A percentile compares a stretch with the other conserved stretches of the same genome.
Evolutionary conservation across 2,113 vertebrate genomes (phyloP).

Genomic region (Mohoua ochrocephala): DNA sequence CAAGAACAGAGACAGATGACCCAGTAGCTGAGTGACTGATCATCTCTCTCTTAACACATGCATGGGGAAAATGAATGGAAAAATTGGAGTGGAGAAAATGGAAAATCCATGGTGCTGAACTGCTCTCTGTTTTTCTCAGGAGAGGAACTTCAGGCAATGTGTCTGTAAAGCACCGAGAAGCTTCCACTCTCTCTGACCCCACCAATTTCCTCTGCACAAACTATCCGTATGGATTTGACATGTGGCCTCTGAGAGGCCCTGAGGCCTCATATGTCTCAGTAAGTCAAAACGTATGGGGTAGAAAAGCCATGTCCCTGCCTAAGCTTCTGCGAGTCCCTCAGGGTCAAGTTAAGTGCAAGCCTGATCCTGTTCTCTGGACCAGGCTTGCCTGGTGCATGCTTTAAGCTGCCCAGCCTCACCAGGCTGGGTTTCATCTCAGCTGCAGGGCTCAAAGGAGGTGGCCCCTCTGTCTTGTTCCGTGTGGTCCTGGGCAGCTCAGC

Average conservation of each 20-base stretch:
- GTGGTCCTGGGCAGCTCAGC: not conserved
- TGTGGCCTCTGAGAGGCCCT: not conserved
- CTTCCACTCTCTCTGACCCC: not conserved
- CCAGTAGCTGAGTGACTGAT: not conserved
- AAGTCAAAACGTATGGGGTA: not conserved
- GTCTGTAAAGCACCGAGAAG: not conserved
- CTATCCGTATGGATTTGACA: not conserved
- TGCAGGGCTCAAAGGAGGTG: not conserved
- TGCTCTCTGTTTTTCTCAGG: not conserved
- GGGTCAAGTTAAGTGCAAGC: conserved; percentile 5
- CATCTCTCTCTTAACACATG: not conserved
- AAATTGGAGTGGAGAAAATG: not conserved
- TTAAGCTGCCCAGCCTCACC: not conserved
- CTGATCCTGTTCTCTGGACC: not conserved
- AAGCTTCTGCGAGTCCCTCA: not conserved
- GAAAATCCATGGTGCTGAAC: not conserved
- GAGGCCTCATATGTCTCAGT: not conserved
- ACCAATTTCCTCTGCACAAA: not conserved
- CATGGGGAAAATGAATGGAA: not conserved
- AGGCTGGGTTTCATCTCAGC: not conserved
- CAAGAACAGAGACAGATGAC: not conserved
- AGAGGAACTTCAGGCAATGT: not conserved
- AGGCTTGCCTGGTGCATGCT: not conserved
- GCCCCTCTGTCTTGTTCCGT: not conserved
- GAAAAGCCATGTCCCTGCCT: not conserved